These are phyloP conservation scores for Hyperopisus bebe DNA, from an alignment of 2,113 vertebrate species.

Conservation along the genomic window DNA sequence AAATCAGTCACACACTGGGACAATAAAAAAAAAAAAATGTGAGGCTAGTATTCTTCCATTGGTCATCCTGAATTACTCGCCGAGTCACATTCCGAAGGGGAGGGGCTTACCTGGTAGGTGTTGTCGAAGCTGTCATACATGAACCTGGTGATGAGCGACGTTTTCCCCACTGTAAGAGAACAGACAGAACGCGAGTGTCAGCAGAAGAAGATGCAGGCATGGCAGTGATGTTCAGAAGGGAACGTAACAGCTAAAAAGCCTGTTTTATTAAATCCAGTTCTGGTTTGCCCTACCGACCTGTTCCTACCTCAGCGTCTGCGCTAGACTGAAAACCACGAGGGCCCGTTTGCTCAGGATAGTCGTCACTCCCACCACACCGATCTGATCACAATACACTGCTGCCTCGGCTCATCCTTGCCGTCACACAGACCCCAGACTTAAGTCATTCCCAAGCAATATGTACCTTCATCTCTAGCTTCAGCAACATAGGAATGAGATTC, in stretches of 20 bases:
- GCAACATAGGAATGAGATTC: neutral
- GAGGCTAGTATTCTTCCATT: neutral
- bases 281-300: neutral
- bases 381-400: neutral
- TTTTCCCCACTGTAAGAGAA: conserved; percentile 66
- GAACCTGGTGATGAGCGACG: conserved; percentile 74
- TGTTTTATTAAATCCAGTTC: neutral
- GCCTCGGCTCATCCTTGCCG: neutral
- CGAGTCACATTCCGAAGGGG: neutral
- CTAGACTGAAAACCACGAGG: neutral
- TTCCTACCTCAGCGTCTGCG: neutral
- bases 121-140: conserved; percentile 70
- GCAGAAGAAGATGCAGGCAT: neutral
- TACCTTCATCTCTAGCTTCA: neutral
- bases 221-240: neutral
- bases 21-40: neutral
- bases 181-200: neutral
- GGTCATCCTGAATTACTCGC: neutral
- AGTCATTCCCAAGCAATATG: neutral
- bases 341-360: neutral
- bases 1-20: neutral
- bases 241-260: neutral
- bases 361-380: neutral
- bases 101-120: conserved; percentile 15
- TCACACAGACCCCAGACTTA: neutral